phyloP scores from a whole-genome alignment of 2,888 invertebrate genomes.

The Limenitis camilla region DNA sequence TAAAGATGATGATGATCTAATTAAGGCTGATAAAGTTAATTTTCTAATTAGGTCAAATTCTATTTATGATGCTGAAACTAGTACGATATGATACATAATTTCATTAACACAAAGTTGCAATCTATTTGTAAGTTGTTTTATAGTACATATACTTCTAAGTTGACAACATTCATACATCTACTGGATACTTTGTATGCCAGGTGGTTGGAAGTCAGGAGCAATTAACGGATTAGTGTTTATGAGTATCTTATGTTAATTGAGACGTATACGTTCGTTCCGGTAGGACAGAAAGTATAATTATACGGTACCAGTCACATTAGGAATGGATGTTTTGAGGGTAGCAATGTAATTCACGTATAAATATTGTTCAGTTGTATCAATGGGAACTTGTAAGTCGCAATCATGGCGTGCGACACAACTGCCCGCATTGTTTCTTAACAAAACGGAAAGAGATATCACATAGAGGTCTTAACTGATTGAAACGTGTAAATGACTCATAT shows the following conservation, averaged over 20 bases:
- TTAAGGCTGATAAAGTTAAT: no score
- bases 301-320: not conserved
- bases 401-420: no score
- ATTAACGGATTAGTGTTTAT: slow-evolving; percentile 30
- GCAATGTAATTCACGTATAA: not conserved
- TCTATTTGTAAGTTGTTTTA: not conserved
- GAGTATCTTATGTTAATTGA: slow-evolving; percentile 17
- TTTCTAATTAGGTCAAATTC: no score
- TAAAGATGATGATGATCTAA: no score
- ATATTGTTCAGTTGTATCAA: not conserved
- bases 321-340: not conserved
- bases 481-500: no score
- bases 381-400: no score
- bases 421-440: no score
- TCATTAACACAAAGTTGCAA: no score
- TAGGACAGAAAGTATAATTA: slow-evolving; percentile 7
- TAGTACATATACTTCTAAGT: not conserved
- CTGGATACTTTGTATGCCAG: not conserved
- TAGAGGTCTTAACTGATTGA: no score
- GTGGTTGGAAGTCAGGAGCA: slow-evolving; percentile 26
- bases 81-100: no score
- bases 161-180: not conserved
- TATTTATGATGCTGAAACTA: no score
- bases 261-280: slow-evolving; percentile 8
- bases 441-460: no score